Percentiles rank a stretch among this genome's conserved stretches.
Evolutionary conservation across 2,113 vertebrate species (phyloP).

Genomic region (Poecilia latipinna): DNA sequence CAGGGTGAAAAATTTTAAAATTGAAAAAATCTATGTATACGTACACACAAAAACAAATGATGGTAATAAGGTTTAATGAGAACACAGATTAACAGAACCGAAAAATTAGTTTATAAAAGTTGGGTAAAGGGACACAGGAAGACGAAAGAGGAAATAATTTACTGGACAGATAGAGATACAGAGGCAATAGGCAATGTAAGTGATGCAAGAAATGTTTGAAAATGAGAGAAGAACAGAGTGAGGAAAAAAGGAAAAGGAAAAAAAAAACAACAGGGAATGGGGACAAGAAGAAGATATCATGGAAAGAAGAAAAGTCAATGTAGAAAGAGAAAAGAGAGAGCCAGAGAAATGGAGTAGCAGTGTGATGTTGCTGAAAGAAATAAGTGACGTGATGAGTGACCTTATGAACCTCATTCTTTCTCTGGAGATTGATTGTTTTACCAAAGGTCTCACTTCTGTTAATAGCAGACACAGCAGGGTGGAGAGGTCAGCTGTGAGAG

Average conservation of each 20-base stretch:
- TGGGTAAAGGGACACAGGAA: background rate
- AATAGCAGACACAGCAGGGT: background rate
- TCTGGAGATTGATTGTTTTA: constrained; percentile 1
- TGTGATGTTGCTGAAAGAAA: background rate
- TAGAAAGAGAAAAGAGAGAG: no score
- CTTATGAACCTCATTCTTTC: background rate
- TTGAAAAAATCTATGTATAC: background rate
- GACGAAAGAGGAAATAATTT: no score
- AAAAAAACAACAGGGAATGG: no score
- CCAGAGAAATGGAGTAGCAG: background rate
- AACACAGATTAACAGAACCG: background rate
- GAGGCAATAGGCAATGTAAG: no score
- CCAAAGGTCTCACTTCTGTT: background rate
- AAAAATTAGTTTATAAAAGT: background rate
- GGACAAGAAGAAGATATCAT: background rate
- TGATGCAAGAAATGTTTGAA: no score
- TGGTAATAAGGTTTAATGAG: background rate
- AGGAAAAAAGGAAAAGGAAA: no score
- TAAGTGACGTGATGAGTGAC: background rate
- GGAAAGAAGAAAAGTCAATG: background rate
- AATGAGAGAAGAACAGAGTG: no score
- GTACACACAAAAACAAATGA: background rate
- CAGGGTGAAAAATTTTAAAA: background rate
- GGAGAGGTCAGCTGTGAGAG: background rate
- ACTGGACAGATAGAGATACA: no score